A percentile compares a stretch with the other conserved stretches of the same genome.
phyloP scores from a whole-genome alignment of 2,113 vertebrate genomes.

The Macrotus californicus region DNA sequence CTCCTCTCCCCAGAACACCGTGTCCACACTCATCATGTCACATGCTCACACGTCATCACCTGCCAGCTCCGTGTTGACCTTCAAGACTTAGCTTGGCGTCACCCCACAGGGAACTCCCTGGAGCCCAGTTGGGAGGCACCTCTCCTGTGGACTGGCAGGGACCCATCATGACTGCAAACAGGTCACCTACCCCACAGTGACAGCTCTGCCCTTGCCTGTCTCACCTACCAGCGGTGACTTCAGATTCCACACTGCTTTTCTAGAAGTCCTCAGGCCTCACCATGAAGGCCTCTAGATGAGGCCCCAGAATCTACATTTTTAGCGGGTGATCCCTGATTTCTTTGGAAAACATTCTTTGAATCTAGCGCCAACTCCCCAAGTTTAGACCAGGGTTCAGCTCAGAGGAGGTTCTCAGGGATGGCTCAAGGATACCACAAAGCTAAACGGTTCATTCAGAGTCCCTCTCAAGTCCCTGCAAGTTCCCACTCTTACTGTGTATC shows the following conservation, averaged over 20 bases:
- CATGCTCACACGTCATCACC: too few species aligned
- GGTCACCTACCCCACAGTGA: background rate
- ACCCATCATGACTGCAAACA: fast-evolving
- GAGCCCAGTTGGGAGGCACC: too few species aligned
- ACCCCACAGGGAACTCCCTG: background rate
- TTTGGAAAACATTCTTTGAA: background rate
- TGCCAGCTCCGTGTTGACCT: background rate
- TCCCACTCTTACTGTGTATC: too few species aligned
- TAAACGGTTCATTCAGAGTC: background rate
- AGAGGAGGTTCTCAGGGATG: background rate
- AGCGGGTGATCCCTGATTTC: background rate
- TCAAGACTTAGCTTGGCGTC: background rate
- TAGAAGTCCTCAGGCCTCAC: background rate
- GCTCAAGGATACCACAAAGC: fast-evolving
- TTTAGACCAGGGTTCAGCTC: background rate
- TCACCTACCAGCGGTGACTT: too few species aligned
- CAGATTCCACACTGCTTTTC: background rate
- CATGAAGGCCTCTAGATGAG: background rate
- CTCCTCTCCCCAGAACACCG: background rate
- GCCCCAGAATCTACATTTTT: fast-evolving
- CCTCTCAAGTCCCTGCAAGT: too few species aligned
- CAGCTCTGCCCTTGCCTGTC: fast-evolving
- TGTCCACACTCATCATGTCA: background rate
- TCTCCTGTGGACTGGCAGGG: background rate
- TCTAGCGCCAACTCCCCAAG: fast-evolving